phyloP scores from a whole-genome alignment of 2,113 vertebrate genomes.

The Callopanchax toddi region DNA sequence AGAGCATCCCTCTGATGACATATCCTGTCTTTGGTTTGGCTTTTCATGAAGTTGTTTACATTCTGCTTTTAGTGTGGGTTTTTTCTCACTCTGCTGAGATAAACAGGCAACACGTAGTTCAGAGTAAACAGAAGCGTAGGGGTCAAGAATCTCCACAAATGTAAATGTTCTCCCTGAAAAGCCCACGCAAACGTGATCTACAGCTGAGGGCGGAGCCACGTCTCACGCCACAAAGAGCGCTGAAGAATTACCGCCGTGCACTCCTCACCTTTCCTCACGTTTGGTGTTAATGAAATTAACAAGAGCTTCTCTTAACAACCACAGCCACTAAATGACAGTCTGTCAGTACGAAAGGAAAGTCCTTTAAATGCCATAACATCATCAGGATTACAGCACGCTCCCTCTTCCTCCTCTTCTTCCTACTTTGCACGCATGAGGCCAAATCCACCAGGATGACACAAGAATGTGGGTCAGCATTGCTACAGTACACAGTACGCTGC shows the following conservation, averaged over 20 bases:
- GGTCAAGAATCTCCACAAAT: conserved; percentile 16
- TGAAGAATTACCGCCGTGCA: conserved; percentile 21
- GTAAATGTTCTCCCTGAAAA: conserved; percentile 42
- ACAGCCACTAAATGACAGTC: conserved; percentile 18
- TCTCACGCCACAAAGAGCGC: conserved; percentile 8
- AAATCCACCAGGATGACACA: conserved; percentile 40
- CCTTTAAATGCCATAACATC: conserved; percentile 46
- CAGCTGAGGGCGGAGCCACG: conserved; percentile 12
- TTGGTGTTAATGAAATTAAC: conserved; percentile 45
- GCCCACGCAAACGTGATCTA: conserved; percentile 14
- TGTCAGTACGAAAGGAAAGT: conserved; percentile 25
- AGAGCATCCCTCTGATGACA: no score
- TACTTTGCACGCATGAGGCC: conserved; percentile 10
- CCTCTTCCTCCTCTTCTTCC: conserved; percentile 1
- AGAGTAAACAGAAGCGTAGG: conserved; percentile 32
- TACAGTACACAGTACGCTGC: conserved; percentile 14
- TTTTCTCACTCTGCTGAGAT: conserved; percentile 23
- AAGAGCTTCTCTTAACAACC: conserved; percentile 17
- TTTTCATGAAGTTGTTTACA: conserved; percentile 7
- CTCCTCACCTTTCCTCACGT: conserved; percentile 9
- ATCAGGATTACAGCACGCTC: conserved; percentile 44
- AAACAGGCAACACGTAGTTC: conserved; percentile 35
- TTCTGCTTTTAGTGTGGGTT: not conserved
- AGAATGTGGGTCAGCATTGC: conserved; percentile 64
- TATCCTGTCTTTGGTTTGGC: not conserved